These are phyloP conservation scores for Apis laboriosa DNA, from an alignment of 1,140 invertebrate species.

Conservation along the genomic window DNA sequence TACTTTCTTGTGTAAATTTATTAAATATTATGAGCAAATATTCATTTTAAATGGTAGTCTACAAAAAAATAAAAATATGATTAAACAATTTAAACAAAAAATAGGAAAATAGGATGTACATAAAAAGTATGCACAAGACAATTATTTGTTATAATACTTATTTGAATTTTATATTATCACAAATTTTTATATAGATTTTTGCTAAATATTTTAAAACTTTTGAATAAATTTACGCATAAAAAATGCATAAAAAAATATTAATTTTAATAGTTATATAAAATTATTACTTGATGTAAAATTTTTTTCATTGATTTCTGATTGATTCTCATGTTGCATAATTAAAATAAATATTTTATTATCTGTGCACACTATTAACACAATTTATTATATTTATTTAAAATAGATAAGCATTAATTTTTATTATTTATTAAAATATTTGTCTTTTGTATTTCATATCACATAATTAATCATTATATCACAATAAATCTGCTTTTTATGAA, in stretches of 20 bases:
- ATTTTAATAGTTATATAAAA: background rate
- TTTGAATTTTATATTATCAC: background rate
- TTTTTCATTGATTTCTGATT: background rate
- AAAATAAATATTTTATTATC: background rate
- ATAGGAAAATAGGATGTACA: no score
- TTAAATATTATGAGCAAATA: constrained; percentile 18
- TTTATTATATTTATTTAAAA: background rate
- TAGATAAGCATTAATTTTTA: background rate
- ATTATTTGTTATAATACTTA: background rate
- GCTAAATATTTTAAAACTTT: background rate
- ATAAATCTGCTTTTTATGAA: background rate
- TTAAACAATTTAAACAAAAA: background rate
- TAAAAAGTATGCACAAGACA: no score
- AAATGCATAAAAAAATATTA: constrained; percentile 5
- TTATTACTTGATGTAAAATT: background rate
- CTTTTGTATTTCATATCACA: background rate
- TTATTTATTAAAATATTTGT: background rate
- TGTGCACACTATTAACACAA: constrained; percentile 15
- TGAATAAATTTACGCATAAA: background rate
- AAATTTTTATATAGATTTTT: background rate
- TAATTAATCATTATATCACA: constrained; percentile 8
- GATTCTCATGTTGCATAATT: background rate
- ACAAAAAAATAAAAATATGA: background rate
- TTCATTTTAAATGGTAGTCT: background rate
- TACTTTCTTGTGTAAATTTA: background rate